A percentile compares a stretch with the other conserved stretches of the same genome.
Conservation (phyloP, 2,888 invertebrate genomes). For the Acanthosepion pharaonis region DNA sequence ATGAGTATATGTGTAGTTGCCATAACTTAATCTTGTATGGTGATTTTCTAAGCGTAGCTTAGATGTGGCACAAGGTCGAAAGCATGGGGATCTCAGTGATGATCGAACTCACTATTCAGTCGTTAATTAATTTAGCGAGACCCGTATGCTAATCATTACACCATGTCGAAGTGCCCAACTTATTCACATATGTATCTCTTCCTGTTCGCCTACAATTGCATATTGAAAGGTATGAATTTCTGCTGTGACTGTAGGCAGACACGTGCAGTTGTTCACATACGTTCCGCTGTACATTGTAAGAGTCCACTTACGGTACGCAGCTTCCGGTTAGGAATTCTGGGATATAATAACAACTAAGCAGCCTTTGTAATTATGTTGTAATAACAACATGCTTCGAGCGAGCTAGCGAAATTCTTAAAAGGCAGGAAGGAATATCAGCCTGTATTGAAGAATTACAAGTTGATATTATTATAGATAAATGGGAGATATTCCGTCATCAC, state of each 20-base stretch:
- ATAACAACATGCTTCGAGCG: conserved; percentile 17
- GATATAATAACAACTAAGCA: background rate
- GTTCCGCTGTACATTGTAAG: background rate
- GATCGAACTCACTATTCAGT: too few relatives aligned
- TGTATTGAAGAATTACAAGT: background rate
- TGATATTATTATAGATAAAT: background rate
- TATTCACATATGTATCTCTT: too few relatives aligned
- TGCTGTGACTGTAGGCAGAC: background rate
- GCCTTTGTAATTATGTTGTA: background rate
- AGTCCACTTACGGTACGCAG: background rate
- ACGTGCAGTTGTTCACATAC: background rate
- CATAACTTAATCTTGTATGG: too few relatives aligned
- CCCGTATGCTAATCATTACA: too few relatives aligned
- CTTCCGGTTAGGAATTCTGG: background rate
- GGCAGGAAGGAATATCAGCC: background rate
- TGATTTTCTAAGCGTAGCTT: too few relatives aligned
- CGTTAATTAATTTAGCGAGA: too few relatives aligned
- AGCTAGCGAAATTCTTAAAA: background rate
- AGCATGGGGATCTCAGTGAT: too few relatives aligned
- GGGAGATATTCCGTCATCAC: background rate
- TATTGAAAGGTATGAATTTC: background rate
- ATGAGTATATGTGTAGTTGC: too few relatives aligned
- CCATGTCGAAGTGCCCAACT: too few relatives aligned
- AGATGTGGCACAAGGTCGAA: too few relatives aligned
- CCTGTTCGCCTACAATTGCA: too few relatives aligned